Conservation (phyloP, 2,113 vertebrate genomes). For the Lepisosteus osseus region DNA sequence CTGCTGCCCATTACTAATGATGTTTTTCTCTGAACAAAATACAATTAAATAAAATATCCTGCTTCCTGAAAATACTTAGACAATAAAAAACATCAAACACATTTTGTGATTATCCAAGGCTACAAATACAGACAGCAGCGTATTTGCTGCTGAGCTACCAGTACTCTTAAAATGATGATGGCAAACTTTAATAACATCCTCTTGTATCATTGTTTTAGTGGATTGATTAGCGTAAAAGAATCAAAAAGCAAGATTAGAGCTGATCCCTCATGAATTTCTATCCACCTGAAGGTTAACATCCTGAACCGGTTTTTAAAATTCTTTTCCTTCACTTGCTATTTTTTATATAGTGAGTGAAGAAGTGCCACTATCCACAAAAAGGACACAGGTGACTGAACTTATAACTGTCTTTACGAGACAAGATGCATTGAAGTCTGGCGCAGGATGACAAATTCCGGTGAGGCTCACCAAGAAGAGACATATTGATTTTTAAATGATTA, state of each 20-base stretch:
- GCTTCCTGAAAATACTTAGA: neutral
- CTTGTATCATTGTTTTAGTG: conserved; percentile 71
- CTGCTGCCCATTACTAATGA: too few relatives aligned
- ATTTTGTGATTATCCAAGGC: conserved; percentile 3
- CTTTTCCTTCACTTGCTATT: conserved; percentile 5
- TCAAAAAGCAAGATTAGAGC: conserved; percentile 52
- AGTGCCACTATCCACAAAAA: conserved; percentile 71
- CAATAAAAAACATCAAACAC: neutral
- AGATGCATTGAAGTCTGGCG: conserved; percentile 89
- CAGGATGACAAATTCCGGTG: conserved; percentile 92
- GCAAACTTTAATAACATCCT: conserved; percentile 66
- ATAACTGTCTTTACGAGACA: conserved; percentile 89
- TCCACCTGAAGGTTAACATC: conserved; percentile 56
- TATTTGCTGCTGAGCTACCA: too few relatives aligned
- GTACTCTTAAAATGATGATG: neutral
- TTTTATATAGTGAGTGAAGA: conserved; percentile 42
- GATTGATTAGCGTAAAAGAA: conserved; percentile 68
- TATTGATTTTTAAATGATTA: conserved; percentile 99
- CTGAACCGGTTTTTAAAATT: conserved; percentile 27
- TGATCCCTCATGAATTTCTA: conserved; percentile 60
- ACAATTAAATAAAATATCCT: neutral
- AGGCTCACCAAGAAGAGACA: conserved; percentile 92
- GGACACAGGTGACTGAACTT: conserved; percentile 95
- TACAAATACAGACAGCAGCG: conserved; percentile 29
- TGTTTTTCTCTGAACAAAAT: too few relatives aligned